These are phyloP conservation scores for Bradysia coprophila DNA, from an alignment of 1,140 invertebrate genomes.

Conservation along the genomic window DNA sequence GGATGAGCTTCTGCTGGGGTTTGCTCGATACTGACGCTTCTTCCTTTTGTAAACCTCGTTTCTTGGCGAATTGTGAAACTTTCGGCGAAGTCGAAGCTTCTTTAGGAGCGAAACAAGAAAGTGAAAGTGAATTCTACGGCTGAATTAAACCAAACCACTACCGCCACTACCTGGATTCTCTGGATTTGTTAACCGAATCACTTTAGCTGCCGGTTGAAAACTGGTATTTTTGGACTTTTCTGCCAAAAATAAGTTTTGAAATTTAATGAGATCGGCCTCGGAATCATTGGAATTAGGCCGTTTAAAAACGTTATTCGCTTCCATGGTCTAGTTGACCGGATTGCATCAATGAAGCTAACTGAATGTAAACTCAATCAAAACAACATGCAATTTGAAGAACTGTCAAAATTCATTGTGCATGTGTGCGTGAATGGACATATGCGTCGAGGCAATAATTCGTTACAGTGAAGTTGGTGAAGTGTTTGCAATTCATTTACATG, in stretches of 20 bases:
- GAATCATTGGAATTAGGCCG: constrained; percentile 40
- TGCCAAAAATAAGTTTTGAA: constrained; percentile 45
- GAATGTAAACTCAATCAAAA: no score
- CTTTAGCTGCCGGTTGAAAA: constrained; percentile 33
- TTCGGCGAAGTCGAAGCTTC: neutral
- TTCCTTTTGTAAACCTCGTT: neutral
- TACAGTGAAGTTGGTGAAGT: no score
- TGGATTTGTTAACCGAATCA: constrained; percentile 15
- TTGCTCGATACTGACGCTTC: neutral
- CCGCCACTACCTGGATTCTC: neutral
- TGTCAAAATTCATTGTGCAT: no score
- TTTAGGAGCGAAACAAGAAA: neutral
- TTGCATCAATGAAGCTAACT: no score
- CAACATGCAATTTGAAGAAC: no score
- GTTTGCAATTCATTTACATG: no score
- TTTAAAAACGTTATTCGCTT: constrained; percentile 30
- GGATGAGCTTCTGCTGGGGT: no score
- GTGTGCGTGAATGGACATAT: no score
- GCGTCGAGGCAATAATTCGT: no score
- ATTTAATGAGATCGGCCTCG: constrained; percentile 45
- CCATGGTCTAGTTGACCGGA: no score
- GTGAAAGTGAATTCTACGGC: neutral
- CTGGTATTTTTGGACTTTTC: constrained; percentile 27
- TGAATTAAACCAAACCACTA: neutral
- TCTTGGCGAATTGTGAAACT: neutral